Base-by-base conservation (phyloP, 2,797 vertebrate species). In the Notolabrus celidotus region DNA sequence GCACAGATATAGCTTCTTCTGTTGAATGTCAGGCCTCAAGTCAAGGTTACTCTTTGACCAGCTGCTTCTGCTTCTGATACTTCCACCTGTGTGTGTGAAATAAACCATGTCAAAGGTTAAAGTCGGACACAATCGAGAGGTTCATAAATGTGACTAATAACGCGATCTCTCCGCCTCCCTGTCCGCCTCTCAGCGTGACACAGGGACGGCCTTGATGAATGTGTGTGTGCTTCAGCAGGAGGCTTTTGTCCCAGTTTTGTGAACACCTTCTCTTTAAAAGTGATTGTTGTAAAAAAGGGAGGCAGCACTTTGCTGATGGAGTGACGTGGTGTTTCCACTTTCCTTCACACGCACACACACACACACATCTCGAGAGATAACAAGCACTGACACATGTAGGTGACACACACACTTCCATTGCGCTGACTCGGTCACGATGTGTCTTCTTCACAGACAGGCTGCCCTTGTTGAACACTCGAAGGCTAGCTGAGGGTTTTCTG, bases 231-330 rank as follows among this genome's bases (percentile, higher is more conserved):
- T 19, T 42, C 5, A n/a, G n/a, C n/a, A n/a, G n/a, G n/a, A n/a
- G n/a, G n/a, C n/a, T n/a, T n/a, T n/a, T n/a, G n/a, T n/a, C n/a
- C n/a, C n/a, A n/a, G n/a, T n/a, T n/a, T n/a, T n/a, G n/a, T 78
- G 77, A 67, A 46, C 50, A 22, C 5, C 6, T 23, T 58, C 59
- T 67, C 62, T 77, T 83, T 61, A 29, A 47, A 50, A 67, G 58
- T 55, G 61, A 67, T 60, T 64, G 58, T 71, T 77, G 53, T 67
- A 67, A 83, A 77, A 77, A 70, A 41, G 53, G 55, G 67, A 80
- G 85, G 74, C 70, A 68, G 77, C 74, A 74, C 76, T 86, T 74
- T 68, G 74, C 72, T 87, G 77, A 79, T 71, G 62, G 74, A 67
- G 63, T 71, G 74, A 67, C 55, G 39, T 69, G 78, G 84, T 59